These are phyloP conservation scores for Lasius fuliginosus DNA, from an alignment of 2,888 invertebrate genomes.

Conservation along the genomic window DNA sequence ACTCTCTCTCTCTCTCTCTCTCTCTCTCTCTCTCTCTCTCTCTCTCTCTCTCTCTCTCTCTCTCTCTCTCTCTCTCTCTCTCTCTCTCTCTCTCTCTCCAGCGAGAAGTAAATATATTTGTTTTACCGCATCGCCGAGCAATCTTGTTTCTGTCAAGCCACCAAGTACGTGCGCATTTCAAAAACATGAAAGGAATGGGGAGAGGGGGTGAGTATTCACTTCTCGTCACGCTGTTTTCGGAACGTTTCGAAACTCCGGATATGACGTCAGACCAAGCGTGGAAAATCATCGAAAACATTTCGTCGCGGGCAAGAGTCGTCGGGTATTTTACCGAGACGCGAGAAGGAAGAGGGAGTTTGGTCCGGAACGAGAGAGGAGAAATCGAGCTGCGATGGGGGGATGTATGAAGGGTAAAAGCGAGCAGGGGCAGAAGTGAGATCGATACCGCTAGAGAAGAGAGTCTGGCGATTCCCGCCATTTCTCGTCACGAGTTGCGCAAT, in stretches of 20 bases:
- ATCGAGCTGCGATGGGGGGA: constrained; percentile 44
- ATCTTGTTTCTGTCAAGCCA: constrained; percentile 56
- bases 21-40: constrained; percentile 21
- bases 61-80: too few relatives aligned
- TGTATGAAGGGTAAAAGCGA: constrained; percentile 63
- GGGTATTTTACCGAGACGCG: constrained; percentile 58
- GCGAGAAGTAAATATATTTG: constrained; percentile 23
- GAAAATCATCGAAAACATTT: constrained; percentile 76
- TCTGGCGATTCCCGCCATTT: constrained; percentile 77
- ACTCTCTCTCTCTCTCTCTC: not conserved
- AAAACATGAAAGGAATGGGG: constrained; percentile 52
- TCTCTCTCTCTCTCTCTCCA: not conserved
- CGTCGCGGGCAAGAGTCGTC: constrained; percentile 62
- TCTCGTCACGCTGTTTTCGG: constrained; percentile 59
- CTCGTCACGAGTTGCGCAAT: constrained; percentile 72
- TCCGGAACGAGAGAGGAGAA: constrained; percentile 56
- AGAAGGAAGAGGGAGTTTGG: constrained; percentile 50
- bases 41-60: not conserved
- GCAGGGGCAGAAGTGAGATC: constrained; percentile 68
- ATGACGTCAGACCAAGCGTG: constrained; percentile 68
- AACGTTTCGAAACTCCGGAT: constrained; percentile 59
- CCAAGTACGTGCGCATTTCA: constrained; percentile 54
- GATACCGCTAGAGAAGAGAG: constrained; percentile 73
- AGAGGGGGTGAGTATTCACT: constrained; percentile 7
- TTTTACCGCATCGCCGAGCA: constrained; percentile 28